phyloP scores from a whole-genome alignment of 1,140 invertebrate genomes.

The Oryzaephilus surinamensis region DNA sequence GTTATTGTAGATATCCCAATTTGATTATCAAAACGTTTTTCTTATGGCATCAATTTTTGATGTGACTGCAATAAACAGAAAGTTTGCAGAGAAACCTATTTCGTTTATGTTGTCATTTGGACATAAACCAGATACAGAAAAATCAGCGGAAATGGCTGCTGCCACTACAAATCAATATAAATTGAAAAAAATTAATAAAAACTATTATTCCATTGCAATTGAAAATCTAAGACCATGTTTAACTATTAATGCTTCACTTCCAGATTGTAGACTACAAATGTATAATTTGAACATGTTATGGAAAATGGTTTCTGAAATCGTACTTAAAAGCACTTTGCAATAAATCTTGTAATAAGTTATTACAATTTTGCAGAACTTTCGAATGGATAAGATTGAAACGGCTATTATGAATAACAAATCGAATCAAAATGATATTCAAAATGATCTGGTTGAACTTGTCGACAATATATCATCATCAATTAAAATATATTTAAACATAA shows the following conservation, averaged over 20 bases:
- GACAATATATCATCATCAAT: too few relatives aligned
- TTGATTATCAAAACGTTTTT: slow-evolving; percentile 30
- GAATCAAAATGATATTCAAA: too few relatives aligned
- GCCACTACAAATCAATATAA: slow-evolving; percentile 3
- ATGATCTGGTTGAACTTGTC: too few relatives aligned
- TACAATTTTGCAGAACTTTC: slow-evolving; percentile 17
- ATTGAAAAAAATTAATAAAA: slow-evolving; percentile 39
- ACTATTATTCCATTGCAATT: slow-evolving; percentile 67
- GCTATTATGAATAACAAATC: too few relatives aligned
- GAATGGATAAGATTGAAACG: slow-evolving; percentile 21
- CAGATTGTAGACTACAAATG: slow-evolving; percentile 67
- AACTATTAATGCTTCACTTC: slow-evolving; percentile 62
- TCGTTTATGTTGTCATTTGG: slow-evolving; percentile 26
- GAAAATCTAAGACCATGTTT: slow-evolving; percentile 75
- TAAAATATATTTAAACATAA: too few relatives aligned
- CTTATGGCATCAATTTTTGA: slow-evolving; percentile 26
- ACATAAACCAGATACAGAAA: background rate
- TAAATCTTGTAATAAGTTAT: slow-evolving; percentile 3
- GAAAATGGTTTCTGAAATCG: slow-evolving; percentile 65
- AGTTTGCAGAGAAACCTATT: slow-evolving; percentile 21
- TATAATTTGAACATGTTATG: slow-evolving; percentile 74
- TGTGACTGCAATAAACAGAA: slow-evolving; percentile 22
- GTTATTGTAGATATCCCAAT: too few relatives aligned
- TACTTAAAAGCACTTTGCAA: slow-evolving; percentile 33
- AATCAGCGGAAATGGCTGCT: background rate